phyloP scores from a whole-genome alignment of 1,140 invertebrate species.

The Heliconius himera region DNA sequence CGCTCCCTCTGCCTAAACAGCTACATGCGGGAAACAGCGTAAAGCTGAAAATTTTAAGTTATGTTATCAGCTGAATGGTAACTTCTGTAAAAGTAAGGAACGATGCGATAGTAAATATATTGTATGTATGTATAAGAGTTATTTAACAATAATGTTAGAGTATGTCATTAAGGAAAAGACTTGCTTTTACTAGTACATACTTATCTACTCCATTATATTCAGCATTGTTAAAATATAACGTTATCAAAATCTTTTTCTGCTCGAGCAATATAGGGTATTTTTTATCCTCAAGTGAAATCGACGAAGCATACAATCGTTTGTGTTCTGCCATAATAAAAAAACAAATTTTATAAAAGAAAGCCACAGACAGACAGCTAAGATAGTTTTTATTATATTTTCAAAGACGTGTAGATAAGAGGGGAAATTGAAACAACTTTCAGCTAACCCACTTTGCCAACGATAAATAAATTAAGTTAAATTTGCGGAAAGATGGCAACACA shows the following conservation, averaged over 20 bases:
- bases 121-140: background rate
- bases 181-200: background rate
- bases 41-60: background rate
- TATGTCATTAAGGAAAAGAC: background rate
- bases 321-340: background rate
- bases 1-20: no score
- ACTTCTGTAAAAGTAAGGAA: background rate
- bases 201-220: background rate
- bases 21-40: no score
- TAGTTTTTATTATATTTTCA: background rate
- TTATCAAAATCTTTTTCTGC: background rate
- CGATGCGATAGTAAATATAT: background rate
- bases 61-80: background rate
- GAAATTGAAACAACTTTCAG: background rate
- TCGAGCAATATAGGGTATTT: background rate
- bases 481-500: background rate
- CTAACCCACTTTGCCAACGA: background rate
- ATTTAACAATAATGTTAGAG: background rate
- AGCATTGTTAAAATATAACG: background rate
- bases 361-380: background rate
- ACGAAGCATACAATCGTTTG: slow-evolving; percentile 23
- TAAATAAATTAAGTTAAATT: background rate
- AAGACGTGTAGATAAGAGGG: background rate
- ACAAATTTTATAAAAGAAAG: background rate
- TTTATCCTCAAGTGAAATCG: background rate